Conservation (phyloP, 2,113 vertebrate genomes). For the Ivindomyrus marchei region DNA sequence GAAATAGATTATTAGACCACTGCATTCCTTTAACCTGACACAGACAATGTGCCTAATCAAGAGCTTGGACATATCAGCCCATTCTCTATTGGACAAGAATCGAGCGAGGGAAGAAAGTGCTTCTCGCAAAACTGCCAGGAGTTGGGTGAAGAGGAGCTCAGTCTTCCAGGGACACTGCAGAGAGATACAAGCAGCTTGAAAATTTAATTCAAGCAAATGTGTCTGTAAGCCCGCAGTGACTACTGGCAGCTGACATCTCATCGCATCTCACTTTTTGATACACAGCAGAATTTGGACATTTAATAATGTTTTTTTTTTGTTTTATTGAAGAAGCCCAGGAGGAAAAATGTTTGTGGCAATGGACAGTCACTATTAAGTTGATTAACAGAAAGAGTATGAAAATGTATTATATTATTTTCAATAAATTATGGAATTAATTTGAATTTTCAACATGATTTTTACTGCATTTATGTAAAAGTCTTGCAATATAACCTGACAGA, state of each 20-base stretch:
- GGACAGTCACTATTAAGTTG: background rate
- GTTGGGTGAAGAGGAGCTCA: background rate
- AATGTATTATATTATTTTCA: background rate
- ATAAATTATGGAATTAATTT: background rate
- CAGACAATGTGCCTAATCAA: background rate
- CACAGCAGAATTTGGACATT: background rate
- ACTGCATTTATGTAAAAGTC: background rate
- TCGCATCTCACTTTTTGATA: background rate
- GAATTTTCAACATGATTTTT: background rate
- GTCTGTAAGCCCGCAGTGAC: background rate
- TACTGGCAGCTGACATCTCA: background rate
- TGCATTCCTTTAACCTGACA: background rate
- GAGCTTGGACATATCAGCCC: background rate
- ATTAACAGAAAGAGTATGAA: background rate
- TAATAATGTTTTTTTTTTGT: background rate
- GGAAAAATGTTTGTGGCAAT: background rate
- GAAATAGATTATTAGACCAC: background rate
- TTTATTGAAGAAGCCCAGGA: background rate
- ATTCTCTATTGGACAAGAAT: background rate
- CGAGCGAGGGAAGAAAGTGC: background rate
- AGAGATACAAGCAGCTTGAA: background rate
- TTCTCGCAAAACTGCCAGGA: background rate
- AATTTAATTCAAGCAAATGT: background rate
- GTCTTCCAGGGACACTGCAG: background rate
- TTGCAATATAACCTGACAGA: background rate